Conservation (phyloP, 1,140 invertebrate genomes). For the Rhizoglyphus robini region DNA sequence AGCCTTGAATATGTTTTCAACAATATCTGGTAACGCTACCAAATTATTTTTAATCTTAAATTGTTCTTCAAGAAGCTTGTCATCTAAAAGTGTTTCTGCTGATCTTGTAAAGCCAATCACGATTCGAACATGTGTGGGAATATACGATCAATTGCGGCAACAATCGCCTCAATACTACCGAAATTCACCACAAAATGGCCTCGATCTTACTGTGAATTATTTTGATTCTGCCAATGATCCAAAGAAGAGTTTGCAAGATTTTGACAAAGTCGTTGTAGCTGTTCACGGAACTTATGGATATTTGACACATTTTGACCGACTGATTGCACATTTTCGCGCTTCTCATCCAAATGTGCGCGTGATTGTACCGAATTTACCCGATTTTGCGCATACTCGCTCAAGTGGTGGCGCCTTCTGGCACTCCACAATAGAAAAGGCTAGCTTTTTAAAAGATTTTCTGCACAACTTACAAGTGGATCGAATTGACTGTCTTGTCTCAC, state of each 20-base stretch:
- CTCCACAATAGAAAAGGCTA: background rate
- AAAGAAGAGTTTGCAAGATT: too few species aligned
- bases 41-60: too few species aligned
- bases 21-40: too few species aligned
- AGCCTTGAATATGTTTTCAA: too few species aligned
- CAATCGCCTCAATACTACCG: background rate
- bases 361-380: too few species aligned
- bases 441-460: conserved; percentile 2
- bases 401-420: conserved; percentile 15
- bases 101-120: too few species aligned
- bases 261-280: conserved; percentile 6
- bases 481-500: background rate
- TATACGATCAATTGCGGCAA: background rate
- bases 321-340: background rate
- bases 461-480: background rate
- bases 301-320: background rate
- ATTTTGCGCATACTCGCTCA: conserved; percentile 1
- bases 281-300: conserved; percentile 1
- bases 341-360: conserved; percentile 8
- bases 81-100: too few species aligned
- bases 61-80: too few species aligned
- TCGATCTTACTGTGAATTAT: background rate
- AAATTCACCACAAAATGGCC: background rate
- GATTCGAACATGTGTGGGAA: conserved; percentile 1
- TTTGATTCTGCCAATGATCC: background rate